Percentiles rank a stretch among this genome's conserved stretches.
phyloP scores from a whole-genome alignment of 2,113 vertebrate species.

The Alaudala cheleensis region DNA sequence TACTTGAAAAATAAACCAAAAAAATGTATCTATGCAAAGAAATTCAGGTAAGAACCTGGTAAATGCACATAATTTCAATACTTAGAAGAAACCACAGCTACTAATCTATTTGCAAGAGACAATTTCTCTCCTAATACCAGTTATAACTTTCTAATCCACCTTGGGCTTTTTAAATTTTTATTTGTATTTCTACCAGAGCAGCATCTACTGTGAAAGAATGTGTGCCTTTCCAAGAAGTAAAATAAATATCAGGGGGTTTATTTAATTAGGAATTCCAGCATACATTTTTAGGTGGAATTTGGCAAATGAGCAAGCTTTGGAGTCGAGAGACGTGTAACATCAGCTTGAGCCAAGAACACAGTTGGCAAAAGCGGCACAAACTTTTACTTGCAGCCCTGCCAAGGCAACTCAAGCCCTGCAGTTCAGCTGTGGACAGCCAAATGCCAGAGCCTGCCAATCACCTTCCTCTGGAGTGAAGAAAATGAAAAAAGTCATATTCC shows the following conservation, averaged over 20 bases:
- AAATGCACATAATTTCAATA: background rate
- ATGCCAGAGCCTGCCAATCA: constrained; percentile 27
- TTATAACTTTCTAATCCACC: background rate
- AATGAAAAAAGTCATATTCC: background rate
- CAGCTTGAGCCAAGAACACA: constrained; percentile 51
- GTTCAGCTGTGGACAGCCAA: background rate
- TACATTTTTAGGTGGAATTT: constrained; percentile 42
- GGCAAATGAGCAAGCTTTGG: constrained; percentile 1
- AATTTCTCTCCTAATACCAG: background rate
- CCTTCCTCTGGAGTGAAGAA: background rate
- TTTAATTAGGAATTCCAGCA: constrained; percentile 54
- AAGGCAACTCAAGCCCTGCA: constrained; percentile 20
- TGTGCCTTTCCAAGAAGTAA: background rate
- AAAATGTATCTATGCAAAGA: background rate
- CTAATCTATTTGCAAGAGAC: background rate
- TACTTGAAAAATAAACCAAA: background rate
- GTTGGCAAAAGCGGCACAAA: constrained; percentile 28
- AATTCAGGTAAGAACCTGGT: background rate
- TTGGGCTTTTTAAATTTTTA: background rate
- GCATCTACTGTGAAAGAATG: background rate
- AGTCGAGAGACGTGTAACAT: background rate
- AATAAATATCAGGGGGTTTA: constrained; percentile 5
- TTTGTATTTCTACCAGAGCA: background rate
- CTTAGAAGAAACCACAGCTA: background rate
- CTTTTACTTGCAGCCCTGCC: background rate